Conservation (phyloP, 2,888 invertebrate genomes). For the Allolobophora icterica region DNA sequence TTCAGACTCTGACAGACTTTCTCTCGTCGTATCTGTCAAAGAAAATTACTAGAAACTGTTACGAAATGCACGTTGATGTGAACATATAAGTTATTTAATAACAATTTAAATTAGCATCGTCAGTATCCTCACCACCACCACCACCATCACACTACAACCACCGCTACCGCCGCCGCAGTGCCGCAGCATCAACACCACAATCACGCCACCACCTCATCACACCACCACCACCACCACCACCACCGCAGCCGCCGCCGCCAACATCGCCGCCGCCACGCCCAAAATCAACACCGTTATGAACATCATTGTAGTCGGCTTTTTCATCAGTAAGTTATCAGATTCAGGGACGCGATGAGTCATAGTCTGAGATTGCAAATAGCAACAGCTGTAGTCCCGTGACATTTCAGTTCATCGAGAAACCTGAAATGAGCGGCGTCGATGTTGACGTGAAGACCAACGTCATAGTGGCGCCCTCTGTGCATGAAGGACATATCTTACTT, state of each 20-base stretch:
- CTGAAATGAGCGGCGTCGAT: not conserved
- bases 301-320: too few relatives aligned
- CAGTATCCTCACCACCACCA: slow-evolving; percentile 50
- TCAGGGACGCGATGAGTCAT: too few relatives aligned
- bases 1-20: slow-evolving; percentile 55
- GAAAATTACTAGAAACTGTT: not conserved
- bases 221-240: too few relatives aligned
- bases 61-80: not conserved
- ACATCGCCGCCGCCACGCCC: too few relatives aligned
- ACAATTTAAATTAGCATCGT: not conserved
- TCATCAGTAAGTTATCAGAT: too few relatives aligned
- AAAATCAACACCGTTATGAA: too few relatives aligned
- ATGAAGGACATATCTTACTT: slow-evolving; percentile 54
- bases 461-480: not conserved
- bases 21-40: slow-evolving; percentile 52
- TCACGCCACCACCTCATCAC: too few relatives aligned
- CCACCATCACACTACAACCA: too few relatives aligned
- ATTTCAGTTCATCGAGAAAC: not conserved
- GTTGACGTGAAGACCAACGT: not conserved
- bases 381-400: not conserved
- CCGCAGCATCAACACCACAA: too few relatives aligned
- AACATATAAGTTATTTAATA: not conserved
- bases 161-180: too few relatives aligned
- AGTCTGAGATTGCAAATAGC: not conserved
- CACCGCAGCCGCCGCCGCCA: too few relatives aligned